Conservation (phyloP, 2,888 invertebrate genomes). For the Cosmia pyralina region DNA sequence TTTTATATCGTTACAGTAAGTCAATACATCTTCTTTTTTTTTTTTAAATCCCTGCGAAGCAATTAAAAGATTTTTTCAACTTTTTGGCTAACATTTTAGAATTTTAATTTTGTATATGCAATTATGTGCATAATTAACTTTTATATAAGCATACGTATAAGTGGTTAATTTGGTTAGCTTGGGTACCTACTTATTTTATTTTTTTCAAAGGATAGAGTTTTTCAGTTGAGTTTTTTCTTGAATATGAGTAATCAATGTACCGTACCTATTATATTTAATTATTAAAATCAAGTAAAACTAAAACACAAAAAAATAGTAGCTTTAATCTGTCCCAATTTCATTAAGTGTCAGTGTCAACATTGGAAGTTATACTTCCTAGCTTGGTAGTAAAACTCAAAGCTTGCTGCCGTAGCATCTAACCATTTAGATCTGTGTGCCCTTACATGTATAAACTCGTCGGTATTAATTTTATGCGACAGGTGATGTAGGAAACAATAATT, state of each 20-base stretch:
- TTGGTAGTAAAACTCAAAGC: no score
- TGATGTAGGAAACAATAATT: background rate
- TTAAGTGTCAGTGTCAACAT: background rate
- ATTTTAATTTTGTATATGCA: background rate
- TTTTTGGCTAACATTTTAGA: background rate
- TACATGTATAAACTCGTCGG: no score
- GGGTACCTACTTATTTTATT: background rate
- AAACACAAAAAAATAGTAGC: background rate
- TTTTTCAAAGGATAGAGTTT: background rate
- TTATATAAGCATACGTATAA: background rate
- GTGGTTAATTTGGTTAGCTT: background rate
- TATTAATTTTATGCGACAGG: background rate
- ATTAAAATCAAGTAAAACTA: background rate
- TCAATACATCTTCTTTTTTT: slow-evolving; percentile 13
- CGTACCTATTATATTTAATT: background rate
- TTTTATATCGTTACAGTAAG: slow-evolving; percentile 48
- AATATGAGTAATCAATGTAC: background rate
- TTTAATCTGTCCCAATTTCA: background rate
- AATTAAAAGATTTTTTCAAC: background rate
- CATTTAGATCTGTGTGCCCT: background rate
- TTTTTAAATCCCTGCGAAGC: background rate
- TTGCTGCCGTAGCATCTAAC: background rate
- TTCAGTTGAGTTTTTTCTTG: background rate
- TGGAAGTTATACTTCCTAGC: no score
- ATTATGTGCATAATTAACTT: background rate